Evolutionary conservation across 2,888 invertebrate genomes (phyloP), one percentile per base, ranked within the genome.

Genomic region (Desoria tigrina): DNA sequence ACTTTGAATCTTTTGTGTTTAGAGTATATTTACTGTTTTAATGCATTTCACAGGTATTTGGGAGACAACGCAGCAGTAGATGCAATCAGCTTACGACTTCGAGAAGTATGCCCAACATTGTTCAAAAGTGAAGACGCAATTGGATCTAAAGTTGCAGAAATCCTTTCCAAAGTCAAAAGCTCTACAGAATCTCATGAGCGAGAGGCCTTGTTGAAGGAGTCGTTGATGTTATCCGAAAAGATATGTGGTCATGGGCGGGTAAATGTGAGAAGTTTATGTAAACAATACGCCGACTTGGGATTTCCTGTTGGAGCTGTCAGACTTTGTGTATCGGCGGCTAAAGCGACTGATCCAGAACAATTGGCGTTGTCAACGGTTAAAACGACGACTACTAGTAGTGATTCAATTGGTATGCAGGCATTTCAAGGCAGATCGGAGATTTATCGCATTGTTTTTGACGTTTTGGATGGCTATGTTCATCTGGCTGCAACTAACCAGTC

Each of bases 61-160:
- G 90, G 90, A 63, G 98, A 99, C 79, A 94, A 95, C 79, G 96
- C 97, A 0, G 92, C 93, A 1, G 93, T 96, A 1, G 93, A 94
- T 79, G 88, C 92, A 1, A 92, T 99, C 69, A 96, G 94, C 67
- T 84, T 86, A 26, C 90, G 90, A 78, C 81, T 99, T 61, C 84
- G 96, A 54, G 90, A 94, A 77, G 86, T 93, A 1, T 99, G 98
- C 78, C 98, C 99, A 0, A 90, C 90, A 75, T 84, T 99, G 27
- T 99, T 96, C 79, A 88, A 91, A 71, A 88, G 88, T 77, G 97
- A 98, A 83, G 98, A 99, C 81, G 97, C 96, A 2, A 90, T 93
- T 14, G 94, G 93, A 77, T 93, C 96, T 1, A 96, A 96, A 84
- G 94, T 92, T 80, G 78, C 74, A 63, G 74, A 74, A 64, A 76